Percentiles rank a stretch among this genome's conserved stretches.
Conservation (phyloP, 2,113 vertebrate species). For the Neodon shergylaensis region DNA sequence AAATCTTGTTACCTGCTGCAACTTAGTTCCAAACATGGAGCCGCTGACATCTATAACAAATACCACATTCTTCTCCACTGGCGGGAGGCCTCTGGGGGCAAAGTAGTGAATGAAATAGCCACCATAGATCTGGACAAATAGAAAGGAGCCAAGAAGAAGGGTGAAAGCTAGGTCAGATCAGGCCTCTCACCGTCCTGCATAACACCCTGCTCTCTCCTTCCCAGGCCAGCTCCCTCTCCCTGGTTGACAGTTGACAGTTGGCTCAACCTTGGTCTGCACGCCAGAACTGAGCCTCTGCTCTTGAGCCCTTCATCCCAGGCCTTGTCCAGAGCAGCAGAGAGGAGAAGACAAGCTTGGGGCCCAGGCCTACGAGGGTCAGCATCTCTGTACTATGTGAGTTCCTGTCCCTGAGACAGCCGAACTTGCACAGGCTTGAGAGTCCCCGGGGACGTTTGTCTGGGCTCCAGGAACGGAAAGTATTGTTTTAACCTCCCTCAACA, state of each 20-base stretch:
- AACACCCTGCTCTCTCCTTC: background rate
- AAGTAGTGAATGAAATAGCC: constrained; percentile 92
- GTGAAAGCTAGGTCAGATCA: background rate
- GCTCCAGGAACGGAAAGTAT: constrained; percentile 71
- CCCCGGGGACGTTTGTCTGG: constrained; percentile 64
- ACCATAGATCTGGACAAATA: constrained; percentile 85
- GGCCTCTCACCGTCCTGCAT: background rate
- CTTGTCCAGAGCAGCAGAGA: constrained; percentile 30
- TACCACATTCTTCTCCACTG: constrained; percentile 89
- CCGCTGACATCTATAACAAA: constrained; percentile 91
- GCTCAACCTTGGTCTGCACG: background rate
- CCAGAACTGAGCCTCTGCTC: background rate
- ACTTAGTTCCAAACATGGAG: constrained; percentile 90
- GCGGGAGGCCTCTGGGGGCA: constrained; percentile 87
- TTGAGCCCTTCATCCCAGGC: constrained; percentile 13
- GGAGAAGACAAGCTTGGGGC: constrained; percentile 36
- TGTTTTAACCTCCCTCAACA: constrained; percentile 72
- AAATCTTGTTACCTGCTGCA: constrained; percentile 81
- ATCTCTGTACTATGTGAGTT: constrained; percentile 56
- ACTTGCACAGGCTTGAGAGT: constrained; percentile 46
- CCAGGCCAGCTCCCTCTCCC: background rate
- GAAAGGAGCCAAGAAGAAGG: background rate
- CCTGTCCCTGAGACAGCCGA: constrained; percentile 60
- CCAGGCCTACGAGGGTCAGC: constrained; percentile 58
- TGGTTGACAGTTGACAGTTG: background rate